Conservation (phyloP, 2,888 invertebrate species). For the Pogonocherus hispidulus region DNA sequence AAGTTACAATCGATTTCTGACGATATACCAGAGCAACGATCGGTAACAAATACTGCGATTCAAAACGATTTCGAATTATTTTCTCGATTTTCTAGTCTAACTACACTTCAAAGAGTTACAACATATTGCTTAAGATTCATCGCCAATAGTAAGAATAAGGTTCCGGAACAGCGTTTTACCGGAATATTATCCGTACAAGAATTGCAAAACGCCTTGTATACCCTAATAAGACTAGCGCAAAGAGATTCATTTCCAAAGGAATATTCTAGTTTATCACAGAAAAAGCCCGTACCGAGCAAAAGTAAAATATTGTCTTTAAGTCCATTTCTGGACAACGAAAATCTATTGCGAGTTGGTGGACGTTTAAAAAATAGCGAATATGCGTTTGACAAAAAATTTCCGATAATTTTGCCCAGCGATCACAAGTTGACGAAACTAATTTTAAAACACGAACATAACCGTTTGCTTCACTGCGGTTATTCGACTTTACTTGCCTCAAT, state of each 20-base stretch:
- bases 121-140: background rate
- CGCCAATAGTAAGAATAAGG: background rate
- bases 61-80: slow-evolving; percentile 3
- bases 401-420: slow-evolving; percentile 38
- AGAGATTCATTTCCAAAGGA: slow-evolving; percentile 24
- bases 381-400: slow-evolving; percentile 39
- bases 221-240: background rate
- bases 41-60: background rate
- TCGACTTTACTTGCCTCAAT: slow-evolving; percentile 37
- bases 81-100: background rate
- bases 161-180: background rate
- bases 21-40: background rate
- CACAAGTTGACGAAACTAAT: slow-evolving; percentile 43
- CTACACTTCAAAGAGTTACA: slow-evolving; percentile 7
- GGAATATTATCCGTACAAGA: background rate
- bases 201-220: slow-evolving; percentile 1
- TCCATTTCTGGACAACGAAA: slow-evolving; percentile 41
- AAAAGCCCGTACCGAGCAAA: background rate
- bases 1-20: too few species aligned
- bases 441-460: slow-evolving; percentile 40
- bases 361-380: slow-evolving; percentile 29
- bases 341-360: slow-evolving; percentile 45
- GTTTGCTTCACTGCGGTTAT: slow-evolving; percentile 44
- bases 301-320: slow-evolving; percentile 32
- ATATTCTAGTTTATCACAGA: slow-evolving; percentile 7